These are phyloP conservation scores for Choloepus didactylus DNA, from an alignment of 2,797 vertebrate species.

Conservation along the genomic window DNA sequence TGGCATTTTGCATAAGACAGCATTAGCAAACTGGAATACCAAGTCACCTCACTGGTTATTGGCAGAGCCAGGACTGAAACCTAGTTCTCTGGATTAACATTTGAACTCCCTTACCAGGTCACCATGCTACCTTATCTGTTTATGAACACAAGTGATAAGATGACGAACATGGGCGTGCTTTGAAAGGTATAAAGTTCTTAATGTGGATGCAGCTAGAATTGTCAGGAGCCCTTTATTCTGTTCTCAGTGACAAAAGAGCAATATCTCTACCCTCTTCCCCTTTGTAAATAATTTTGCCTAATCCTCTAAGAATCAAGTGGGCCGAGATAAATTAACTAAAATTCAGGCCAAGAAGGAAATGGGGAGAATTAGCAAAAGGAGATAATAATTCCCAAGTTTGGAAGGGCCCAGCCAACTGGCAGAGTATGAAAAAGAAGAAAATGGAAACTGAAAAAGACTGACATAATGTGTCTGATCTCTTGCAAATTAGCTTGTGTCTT, in stretches of 20 bases:
- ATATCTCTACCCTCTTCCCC: not conserved
- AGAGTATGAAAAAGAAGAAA: not conserved
- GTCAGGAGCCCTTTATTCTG: not conserved
- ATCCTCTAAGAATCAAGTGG: conserved; percentile 27
- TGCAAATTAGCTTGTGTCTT: not conserved
- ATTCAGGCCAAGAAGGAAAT: not conserved
- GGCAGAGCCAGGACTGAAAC: not conserved
- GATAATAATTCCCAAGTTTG: not conserved
- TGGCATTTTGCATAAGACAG: too few species aligned
- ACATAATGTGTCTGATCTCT: not conserved
- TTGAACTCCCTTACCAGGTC: not conserved
- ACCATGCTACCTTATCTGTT: not conserved
- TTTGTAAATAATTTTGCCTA: conserved; percentile 25
- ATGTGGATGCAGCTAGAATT: not conserved
- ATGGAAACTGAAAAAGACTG: not conserved
- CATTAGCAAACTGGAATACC: not conserved
- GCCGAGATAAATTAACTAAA: not conserved
- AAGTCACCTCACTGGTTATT: not conserved
- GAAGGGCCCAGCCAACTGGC: not conserved
- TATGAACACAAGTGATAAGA: not conserved
- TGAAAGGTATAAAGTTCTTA: not conserved
- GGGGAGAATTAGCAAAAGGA: not conserved
- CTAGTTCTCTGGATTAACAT: not conserved
- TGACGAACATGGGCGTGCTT: not conserved
- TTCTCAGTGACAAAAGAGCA: not conserved